Evolutionary conservation across 2,888 invertebrate species (phyloP).

Genomic region (Dicyrtoma fusca): DNA sequence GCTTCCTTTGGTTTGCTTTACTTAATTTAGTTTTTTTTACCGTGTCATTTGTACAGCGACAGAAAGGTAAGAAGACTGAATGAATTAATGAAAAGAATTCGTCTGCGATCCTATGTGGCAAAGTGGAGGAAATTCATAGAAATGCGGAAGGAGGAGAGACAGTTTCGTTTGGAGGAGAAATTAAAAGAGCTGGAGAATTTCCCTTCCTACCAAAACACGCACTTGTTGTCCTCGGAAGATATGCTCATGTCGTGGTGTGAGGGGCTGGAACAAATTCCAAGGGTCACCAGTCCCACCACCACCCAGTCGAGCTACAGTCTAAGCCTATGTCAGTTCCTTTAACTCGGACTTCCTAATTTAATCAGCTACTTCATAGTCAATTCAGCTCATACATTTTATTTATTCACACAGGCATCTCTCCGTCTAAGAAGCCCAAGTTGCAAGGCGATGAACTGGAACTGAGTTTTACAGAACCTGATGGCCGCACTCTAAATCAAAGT

Average conservation of each 20-base stretch:
- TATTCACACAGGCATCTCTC: too few relatives aligned
- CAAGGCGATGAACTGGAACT: too few relatives aligned
- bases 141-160: constrained; percentile 5
- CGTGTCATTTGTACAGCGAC: too few relatives aligned
- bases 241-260: constrained; percentile 21
- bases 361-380: too few relatives aligned
- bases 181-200: constrained; percentile 31
- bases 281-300: neutral
- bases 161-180: neutral
- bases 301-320: neutral
- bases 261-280: neutral
- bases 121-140: constrained; percentile 8
- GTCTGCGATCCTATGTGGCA: constrained; percentile 7
- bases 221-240: constrained; percentile 20
- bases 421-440: too few relatives aligned
- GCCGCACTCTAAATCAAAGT: too few relatives aligned
- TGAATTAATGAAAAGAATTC: neutral
- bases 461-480: too few relatives aligned
- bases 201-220: constrained; percentile 33
- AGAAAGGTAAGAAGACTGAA: neutral
- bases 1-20: too few relatives aligned
- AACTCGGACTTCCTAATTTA: too few relatives aligned
- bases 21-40: too few relatives aligned
- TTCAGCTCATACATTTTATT: too few relatives aligned
- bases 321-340: too few relatives aligned